Evolutionary conservation across 2,888 invertebrate genomes (phyloP).

Genomic region (Drosophila picticornis): DNA sequence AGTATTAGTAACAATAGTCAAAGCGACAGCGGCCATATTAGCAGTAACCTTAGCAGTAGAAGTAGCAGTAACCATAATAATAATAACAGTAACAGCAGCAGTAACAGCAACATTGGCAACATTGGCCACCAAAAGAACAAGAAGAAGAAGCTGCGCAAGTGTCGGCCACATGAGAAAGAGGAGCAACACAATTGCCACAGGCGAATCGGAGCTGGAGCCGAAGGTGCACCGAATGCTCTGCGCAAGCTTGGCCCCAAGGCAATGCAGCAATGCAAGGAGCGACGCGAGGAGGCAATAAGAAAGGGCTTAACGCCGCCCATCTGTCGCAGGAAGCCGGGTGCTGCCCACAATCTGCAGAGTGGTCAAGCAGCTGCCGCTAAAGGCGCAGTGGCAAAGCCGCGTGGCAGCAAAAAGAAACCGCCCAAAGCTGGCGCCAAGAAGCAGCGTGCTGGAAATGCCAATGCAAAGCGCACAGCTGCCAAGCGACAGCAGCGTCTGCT

Average conservation of each 20-base stretch:
- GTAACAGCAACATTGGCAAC: background rate
- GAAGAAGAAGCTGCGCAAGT: constrained; percentile 76
- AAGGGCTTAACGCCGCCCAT: constrained; percentile 55
- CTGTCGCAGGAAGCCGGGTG: constrained; percentile 54
- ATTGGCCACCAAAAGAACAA: constrained; percentile 25
- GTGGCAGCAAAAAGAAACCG: constrained; percentile 25
- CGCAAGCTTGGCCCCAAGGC: constrained; percentile 69
- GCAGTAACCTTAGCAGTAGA: constrained; percentile 70
- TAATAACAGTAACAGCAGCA: constrained; percentile 45
- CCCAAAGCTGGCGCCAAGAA: constrained; percentile 49
- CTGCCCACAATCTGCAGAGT: background rate
- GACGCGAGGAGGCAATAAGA: constrained; percentile 41
- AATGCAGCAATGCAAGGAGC: constrained; percentile 39
- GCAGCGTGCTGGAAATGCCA: constrained; percentile 39
- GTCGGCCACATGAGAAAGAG: constrained; percentile 82
- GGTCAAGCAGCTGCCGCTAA: constrained; percentile 1
- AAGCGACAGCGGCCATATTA: constrained; percentile 77
- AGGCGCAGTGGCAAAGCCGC: constrained; percentile 16
- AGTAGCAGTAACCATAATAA: constrained; percentile 57
- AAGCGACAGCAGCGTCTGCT: constrained; percentile 38
- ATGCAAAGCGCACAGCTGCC: constrained; percentile 53
- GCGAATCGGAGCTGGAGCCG: constrained; percentile 24
- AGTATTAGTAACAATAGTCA: constrained; percentile 78
- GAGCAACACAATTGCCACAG: constrained; percentile 81
- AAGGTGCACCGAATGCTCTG: constrained; percentile 49